phyloP scores from a whole-genome alignment of 2,113 vertebrate genomes.

The Hystrix brachyura region DNA sequence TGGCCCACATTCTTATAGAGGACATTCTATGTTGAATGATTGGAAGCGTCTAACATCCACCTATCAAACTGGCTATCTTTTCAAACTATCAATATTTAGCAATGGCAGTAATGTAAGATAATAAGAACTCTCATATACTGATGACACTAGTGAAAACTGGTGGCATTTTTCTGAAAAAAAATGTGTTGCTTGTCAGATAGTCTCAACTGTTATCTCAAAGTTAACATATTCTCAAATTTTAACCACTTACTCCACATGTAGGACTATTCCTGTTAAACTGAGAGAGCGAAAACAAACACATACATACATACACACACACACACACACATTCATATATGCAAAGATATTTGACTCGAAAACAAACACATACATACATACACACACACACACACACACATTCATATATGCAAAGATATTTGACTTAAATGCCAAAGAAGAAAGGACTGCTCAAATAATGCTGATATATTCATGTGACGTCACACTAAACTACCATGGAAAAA shows the following conservation, averaged over 20 bases:
- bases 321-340: not conserved
- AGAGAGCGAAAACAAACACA: not conserved
- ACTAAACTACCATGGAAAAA: no score
- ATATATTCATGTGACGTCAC: fast-evolving
- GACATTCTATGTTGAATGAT: not conserved
- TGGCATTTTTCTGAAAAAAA: not conserved
- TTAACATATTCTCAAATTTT: not conserved
- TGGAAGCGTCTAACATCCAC: not conserved
- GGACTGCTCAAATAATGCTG: not conserved
- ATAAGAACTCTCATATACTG: not conserved
- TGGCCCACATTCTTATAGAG: not conserved
- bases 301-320: not conserved
- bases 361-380: no score
- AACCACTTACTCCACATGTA: not conserved
- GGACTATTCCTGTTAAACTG: not conserved
- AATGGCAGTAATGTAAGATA: not conserved
- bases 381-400: not conserved
- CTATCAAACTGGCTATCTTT: not conserved
- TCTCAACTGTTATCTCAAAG: not conserved
- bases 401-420: no score
- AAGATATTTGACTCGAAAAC: not conserved
- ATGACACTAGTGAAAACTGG: not conserved
- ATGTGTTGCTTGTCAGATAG: not conserved
- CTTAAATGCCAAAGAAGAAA: not conserved
- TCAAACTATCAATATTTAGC: not conserved